Evolutionary conservation across 2,797 vertebrate genomes (phyloP).

Genomic region (Emydoidea blandingii): DNA sequence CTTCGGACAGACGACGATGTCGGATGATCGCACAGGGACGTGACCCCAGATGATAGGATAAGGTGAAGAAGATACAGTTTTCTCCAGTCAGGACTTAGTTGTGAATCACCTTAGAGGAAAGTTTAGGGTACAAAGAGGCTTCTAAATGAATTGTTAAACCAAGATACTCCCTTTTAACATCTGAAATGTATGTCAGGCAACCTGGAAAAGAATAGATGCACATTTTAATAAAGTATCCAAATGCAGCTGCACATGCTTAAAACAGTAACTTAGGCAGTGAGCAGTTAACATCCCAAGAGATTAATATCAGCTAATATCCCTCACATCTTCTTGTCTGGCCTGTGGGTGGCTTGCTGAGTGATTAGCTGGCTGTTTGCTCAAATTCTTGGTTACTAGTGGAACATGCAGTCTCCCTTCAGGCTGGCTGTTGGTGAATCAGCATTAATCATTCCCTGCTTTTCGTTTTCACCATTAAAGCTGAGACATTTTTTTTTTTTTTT

Average conservation of each 20-base stretch:
- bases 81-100: background rate
- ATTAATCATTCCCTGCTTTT: slow-evolving; percentile 31
- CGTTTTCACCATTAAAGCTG: background rate
- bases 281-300: rapidly evolving
- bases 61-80: background rate
- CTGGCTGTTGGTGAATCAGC: slow-evolving; percentile 5
- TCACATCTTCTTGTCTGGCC: rapidly evolving
- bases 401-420: background rate
- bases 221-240: background rate
- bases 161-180: background rate
- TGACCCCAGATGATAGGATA: background rate
- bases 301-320: background rate
- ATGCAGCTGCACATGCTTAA: background rate
- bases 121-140: background rate
- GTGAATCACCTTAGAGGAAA: background rate
- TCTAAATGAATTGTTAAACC: background rate
- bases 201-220: background rate
- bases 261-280: background rate
- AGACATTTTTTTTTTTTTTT: slow-evolving; percentile 1
- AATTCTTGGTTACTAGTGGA: background rate
- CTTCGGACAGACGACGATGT: background rate
- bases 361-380: background rate
- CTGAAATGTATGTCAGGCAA: background rate
- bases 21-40: background rate
- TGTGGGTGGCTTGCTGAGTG: background rate